Evolutionary conservation across 2,797 vertebrate genomes (phyloP), one percentile per base, ranked within the genome.

Genomic region (Protosalanx chinensis): DNA sequence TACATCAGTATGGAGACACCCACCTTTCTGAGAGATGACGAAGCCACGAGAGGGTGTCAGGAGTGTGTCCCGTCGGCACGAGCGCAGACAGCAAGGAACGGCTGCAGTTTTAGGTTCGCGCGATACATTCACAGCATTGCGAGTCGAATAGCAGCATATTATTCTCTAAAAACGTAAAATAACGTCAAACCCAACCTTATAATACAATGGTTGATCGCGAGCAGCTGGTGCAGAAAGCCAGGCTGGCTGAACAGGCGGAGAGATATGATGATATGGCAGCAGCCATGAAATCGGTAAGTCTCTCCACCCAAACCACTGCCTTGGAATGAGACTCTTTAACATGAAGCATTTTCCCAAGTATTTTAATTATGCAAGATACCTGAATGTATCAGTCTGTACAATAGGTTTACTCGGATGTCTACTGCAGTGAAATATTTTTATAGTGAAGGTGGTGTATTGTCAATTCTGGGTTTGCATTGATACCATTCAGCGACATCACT

Each of bases 181-280:
- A 84, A 79, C 86, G 83, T 80, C 79, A 29, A 77, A 62, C 73
- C 72, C 73, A 77, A 63, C 83, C 76, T 81, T 76, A 82, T 61
- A 78, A 82, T 78, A 88, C 89, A 70, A 98, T 98, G 97, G 97
- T 98, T 87, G 97, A 98, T 88, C 96, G 97, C 88, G 97, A 98
- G 93, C 97, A 98, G 94, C 95, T 98, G 94, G 97, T 98, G 90
- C 97, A 98, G 93, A 98, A 98, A 95, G 96, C 97, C 93, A 95
- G 97, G 93, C 95, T 98, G 93, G 97, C 97, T 74, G 97, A 98
- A 87, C 97, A 98, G 93, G 97, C 97, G 85, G 97, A 98, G 91
- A 90, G 97, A 84, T 98, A 98, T 86, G 96, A 98, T 90, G 96
- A 98, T 86, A 98, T 98, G 97, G 97, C 97, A 87, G 96, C 96